Evolutionary conservation across 1,140 invertebrate genomes (phyloP).

Genomic region (Schlechtendalia chinensis): DNA sequence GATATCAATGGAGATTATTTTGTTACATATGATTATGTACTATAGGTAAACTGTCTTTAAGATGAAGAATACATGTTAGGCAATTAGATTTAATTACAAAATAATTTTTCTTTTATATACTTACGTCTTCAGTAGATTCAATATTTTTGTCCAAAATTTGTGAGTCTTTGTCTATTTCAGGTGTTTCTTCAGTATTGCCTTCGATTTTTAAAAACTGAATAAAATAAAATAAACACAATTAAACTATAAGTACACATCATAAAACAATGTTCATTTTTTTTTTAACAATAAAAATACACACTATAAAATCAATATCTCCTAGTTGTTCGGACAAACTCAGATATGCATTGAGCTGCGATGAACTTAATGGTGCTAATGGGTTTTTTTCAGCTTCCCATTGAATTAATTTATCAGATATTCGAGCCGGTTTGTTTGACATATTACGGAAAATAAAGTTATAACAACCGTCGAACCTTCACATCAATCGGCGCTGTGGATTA

Average conservation of each 20-base stretch:
- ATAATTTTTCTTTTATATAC: constrained; percentile 1
- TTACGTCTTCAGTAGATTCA: constrained; percentile 29
- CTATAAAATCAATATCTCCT: constrained; percentile 3
- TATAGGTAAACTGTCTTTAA: no score
- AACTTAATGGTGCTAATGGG: constrained; percentile 32
- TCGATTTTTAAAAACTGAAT: constrained; percentile 5
- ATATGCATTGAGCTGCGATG: constrained; percentile 13
- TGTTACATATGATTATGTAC: no score
- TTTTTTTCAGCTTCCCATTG: constrained; percentile 39
- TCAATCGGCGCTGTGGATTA: not conserved
- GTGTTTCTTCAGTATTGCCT: not conserved
- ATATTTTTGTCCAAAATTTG: constrained; percentile 23
- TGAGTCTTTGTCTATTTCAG: not conserved
- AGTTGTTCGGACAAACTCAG: constrained; percentile 7
- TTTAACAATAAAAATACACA: not conserved
- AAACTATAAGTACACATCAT: no score
- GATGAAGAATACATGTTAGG: no score
- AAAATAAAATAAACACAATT: not conserved
- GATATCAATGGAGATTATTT: no score
- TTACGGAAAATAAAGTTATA: not conserved
- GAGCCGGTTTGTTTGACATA: not conserved
- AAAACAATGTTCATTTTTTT: not conserved
- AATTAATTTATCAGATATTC: constrained; percentile 27
- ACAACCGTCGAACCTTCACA: not conserved
- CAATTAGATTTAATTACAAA: no score